These are phyloP conservation scores for Scaptodrosophila latifasciaeformis DNA, from an alignment of 2,888 invertebrate species.

Conservation along the genomic window DNA sequence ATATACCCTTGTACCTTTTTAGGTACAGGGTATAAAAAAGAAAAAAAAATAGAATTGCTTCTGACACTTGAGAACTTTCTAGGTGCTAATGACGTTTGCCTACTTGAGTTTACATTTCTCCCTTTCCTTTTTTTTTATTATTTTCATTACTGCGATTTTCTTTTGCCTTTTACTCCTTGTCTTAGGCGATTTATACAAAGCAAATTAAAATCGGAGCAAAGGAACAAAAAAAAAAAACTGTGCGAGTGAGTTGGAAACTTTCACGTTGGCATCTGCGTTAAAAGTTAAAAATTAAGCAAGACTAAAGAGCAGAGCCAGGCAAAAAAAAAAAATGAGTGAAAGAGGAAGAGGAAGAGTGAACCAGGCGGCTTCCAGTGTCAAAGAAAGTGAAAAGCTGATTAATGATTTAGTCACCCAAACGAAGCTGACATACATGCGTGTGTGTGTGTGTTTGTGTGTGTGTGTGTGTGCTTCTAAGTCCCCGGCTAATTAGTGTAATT, in stretches of 20 bases:
- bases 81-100: conserved; percentile 61
- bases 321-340: background rate
- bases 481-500: background rate
- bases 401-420: conserved; percentile 36
- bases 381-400: conserved; percentile 59
- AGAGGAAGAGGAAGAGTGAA: conserved; percentile 11
- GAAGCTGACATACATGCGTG: background rate
- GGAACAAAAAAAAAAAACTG: conserved; percentile 21
- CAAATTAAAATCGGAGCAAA: conserved; percentile 39
- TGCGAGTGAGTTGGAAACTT: conserved; percentile 25
- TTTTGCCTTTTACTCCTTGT: background rate
- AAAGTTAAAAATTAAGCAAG: conserved; percentile 66
- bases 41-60: no score
- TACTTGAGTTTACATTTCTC: conserved; percentile 22
- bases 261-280: conserved; percentile 61
- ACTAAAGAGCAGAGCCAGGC: conserved; percentile 31
- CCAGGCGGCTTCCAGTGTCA: conserved; percentile 41
- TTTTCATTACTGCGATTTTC: no score
- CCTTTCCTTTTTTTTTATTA: no score
- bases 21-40: no score
- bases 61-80: background rate
- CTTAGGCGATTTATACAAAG: conserved; percentile 30
- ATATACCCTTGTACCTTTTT: no score
- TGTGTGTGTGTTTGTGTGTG: conserved; percentile 14
- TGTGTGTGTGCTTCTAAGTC: conserved; percentile 13